Conservation (phyloP, 64 coral and sea anemone species). For the Stylophora pistillata region DNA sequence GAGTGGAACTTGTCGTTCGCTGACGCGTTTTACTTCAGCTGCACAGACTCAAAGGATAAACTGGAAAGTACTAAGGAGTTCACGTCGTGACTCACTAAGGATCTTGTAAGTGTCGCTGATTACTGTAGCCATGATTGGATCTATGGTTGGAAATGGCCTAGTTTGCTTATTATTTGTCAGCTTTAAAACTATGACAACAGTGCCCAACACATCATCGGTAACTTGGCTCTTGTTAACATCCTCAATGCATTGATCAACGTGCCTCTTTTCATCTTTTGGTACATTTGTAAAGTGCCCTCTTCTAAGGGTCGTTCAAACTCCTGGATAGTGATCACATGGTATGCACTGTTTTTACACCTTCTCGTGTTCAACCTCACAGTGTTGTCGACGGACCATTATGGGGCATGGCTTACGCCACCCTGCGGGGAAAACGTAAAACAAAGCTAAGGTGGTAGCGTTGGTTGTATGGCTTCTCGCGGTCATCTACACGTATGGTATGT, state of each 20-base stretch:
- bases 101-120: conserved; percentile 19
- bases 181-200: conserved; percentile 60
- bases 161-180: conserved; percentile 37
- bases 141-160: conserved; percentile 42
- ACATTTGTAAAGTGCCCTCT: conserved; percentile 46
- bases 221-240: conserved; percentile 64
- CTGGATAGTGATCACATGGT: conserved; percentile 54
- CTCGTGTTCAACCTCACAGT: conserved; percentile 57
- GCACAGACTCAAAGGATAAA: neutral
- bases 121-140: conserved; percentile 30
- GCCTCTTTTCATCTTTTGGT: conserved; percentile 69
- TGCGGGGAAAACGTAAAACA: conserved; percentile 67
- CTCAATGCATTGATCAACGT: conserved; percentile 61
- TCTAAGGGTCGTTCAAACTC: conserved; percentile 34
- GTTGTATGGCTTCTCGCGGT: conserved; percentile 44
- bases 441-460: conserved; percentile 46
- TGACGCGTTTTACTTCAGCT: too few species aligned
- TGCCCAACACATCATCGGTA: conserved; percentile 64
- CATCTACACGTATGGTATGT: conserved; percentile 54
- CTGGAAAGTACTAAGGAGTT: neutral
- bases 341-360: conserved; percentile 64
- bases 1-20: too few species aligned
- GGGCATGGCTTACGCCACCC: conserved; percentile 67
- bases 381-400: conserved; percentile 73
- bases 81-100: neutral